These are phyloP conservation scores for Platichthys stellatus DNA, from an alignment of 2,113 vertebrate species.

Conservation along the genomic window DNA sequence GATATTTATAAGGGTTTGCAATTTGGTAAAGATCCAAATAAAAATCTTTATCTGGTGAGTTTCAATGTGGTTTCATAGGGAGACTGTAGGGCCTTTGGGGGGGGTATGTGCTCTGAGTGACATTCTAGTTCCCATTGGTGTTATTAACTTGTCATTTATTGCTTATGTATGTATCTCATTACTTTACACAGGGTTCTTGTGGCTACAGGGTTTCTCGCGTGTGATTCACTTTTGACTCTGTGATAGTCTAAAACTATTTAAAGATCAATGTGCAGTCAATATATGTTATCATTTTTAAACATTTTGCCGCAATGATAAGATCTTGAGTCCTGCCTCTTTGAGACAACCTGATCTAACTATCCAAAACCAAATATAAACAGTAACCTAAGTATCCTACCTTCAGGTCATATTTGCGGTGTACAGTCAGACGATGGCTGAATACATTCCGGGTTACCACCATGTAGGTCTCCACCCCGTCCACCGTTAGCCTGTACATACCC, in stretches of 20 bases:
- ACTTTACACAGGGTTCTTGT: not conserved
- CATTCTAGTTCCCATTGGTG: no score
- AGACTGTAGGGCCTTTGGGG: no score
- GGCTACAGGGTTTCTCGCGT: not conserved
- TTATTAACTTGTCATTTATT: no score
- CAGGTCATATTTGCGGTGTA: constrained; percentile 96
- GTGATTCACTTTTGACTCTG: no score
- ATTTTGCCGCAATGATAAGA: no score
- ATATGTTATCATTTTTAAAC: no score
- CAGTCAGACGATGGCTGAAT: constrained; percentile 93
- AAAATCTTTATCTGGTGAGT: no score
- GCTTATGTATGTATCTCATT: not conserved
- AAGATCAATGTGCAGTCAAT: not conserved
- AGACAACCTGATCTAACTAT: not conserved
- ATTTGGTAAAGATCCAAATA: no score
- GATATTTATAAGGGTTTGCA: no score
- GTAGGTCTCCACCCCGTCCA: constrained; percentile 97
- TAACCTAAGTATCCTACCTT: constrained; percentile 87
- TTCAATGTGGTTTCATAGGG: no score
- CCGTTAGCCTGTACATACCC: constrained; percentile 96
- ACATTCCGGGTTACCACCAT: constrained; percentile 98
- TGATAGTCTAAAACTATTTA: no score
- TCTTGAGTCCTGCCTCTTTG: not conserved
- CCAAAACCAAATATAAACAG: not conserved
- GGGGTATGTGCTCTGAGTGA: no score